phyloP scores from a whole-genome alignment of 1,140 invertebrate genomes.

The Chelonus insularis region DNA sequence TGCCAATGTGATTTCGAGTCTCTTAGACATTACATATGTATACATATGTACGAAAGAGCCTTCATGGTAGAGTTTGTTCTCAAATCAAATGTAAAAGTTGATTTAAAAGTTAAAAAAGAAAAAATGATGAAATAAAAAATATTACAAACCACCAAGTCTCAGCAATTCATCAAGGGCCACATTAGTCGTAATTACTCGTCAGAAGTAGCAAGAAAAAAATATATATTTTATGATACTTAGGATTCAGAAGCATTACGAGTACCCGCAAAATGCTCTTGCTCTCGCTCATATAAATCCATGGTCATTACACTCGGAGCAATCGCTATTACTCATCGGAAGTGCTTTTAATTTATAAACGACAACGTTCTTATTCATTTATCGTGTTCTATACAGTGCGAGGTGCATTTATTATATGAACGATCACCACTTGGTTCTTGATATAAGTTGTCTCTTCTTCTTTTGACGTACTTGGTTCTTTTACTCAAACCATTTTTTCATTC shows the following conservation, averaged over 20 bases:
- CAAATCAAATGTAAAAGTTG: neutral
- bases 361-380: slow-evolving; percentile 33
- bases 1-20: slow-evolving; percentile 7
- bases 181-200: slow-evolving; percentile 27
- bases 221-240: neutral
- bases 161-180: slow-evolving; percentile 16
- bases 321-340: slow-evolving; percentile 41
- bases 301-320: slow-evolving; percentile 18
- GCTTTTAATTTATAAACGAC: slow-evolving; percentile 48
- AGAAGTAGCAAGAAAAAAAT: neutral
- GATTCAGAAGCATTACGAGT: neutral
- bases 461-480: no score
- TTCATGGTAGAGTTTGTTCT: no score
- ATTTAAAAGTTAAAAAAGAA: neutral
- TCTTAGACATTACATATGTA: neutral
- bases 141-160: neutral
- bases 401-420: slow-evolving; percentile 18
- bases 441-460: no score
- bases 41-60: neutral
- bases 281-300: slow-evolving; percentile 1
- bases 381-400: slow-evolving; percentile 19
- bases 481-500: no score
- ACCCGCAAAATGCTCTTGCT: neutral
- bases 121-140: neutral
- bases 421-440: no score